A percentile compares a stretch with the other conserved stretches of the same genome.
Conservation (phyloP, 2,113 vertebrate genomes). For the Spheniscus mendiculus region DNA sequence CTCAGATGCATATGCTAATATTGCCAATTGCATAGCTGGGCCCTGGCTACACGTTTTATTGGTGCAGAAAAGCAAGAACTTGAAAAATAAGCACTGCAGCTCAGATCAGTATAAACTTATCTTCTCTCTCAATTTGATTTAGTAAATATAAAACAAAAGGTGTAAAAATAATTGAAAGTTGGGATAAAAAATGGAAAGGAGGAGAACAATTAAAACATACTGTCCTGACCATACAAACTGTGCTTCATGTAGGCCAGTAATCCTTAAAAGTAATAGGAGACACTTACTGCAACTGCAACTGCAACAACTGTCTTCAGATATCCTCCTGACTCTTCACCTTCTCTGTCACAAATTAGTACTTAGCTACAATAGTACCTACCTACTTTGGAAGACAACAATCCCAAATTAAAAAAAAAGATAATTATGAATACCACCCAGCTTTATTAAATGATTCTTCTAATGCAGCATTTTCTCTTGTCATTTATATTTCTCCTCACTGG, state of each 20-base stretch:
- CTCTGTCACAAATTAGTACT: not conserved
- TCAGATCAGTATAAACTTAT: not conserved
- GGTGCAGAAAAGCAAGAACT: not conserved
- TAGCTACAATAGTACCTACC: not conserved
- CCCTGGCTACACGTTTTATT: not conserved
- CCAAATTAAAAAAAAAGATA: not conserved
- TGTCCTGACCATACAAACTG: not conserved
- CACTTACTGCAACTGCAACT: not conserved
- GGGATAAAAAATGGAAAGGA: not conserved
- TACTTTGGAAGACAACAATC: not conserved
- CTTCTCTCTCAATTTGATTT: not conserved
- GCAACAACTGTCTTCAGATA: not conserved
- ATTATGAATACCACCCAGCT: not conserved
- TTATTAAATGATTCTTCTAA: not conserved
- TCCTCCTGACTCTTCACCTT: not conserved
- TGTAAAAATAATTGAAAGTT: not conserved
- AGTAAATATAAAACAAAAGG: not conserved
- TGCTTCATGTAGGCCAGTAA: not conserved
- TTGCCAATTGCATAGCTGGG: not conserved
- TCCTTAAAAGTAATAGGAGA: not conserved
- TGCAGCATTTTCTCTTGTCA: not conserved
- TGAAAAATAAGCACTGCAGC: not conserved
- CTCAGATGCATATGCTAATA: not conserved
- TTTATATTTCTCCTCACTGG: not conserved
- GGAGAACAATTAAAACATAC: not conserved